These are phyloP conservation scores for Turritopsis rubra DNA, from an alignment of 30 jellyfish, hydroid and myxozoan species.

Conservation along the genomic window DNA sequence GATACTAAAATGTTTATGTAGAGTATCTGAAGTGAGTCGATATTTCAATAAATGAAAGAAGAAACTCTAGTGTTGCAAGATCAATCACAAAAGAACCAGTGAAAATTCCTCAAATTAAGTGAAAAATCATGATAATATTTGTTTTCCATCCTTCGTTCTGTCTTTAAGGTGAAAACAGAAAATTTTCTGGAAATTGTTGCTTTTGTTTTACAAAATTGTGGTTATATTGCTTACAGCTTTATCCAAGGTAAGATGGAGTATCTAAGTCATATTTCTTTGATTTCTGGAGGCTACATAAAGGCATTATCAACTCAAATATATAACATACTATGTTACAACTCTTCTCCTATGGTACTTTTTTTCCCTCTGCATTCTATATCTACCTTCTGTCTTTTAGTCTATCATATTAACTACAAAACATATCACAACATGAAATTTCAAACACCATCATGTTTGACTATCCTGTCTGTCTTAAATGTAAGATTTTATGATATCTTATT, in stretches of 20 bases:
- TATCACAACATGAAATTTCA: slow-evolving; percentile 23
- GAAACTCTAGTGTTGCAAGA: no score
- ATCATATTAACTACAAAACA: slow-evolving; percentile 60
- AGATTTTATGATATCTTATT: slow-evolving; percentile 16
- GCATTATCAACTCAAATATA: no score
- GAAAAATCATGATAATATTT: neutral
- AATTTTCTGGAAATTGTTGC: slow-evolving; percentile 66
- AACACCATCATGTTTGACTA: slow-evolving; percentile 24
- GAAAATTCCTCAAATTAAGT: no score
- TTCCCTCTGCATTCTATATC: no score
- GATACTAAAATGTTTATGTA: no score
- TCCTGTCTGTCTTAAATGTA: slow-evolving; percentile 54
- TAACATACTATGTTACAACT: no score
- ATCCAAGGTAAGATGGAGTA: slow-evolving; percentile 49
- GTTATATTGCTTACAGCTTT: slow-evolving; percentile 49
- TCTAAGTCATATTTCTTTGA: no score
- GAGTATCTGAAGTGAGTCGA: no score
- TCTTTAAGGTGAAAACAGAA: slow-evolving; percentile 48
- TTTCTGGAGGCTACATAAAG: no score
- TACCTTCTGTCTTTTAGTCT: slow-evolving; percentile 28
- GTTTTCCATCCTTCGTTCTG: neutral
- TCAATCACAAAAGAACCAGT: neutral
- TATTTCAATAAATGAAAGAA: no score
- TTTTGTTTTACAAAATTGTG: slow-evolving; percentile 62
- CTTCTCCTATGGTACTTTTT: no score